These are phyloP conservation scores for Sitta europaea DNA, from an alignment of 2,113 vertebrate species.

Conservation along the genomic window DNA sequence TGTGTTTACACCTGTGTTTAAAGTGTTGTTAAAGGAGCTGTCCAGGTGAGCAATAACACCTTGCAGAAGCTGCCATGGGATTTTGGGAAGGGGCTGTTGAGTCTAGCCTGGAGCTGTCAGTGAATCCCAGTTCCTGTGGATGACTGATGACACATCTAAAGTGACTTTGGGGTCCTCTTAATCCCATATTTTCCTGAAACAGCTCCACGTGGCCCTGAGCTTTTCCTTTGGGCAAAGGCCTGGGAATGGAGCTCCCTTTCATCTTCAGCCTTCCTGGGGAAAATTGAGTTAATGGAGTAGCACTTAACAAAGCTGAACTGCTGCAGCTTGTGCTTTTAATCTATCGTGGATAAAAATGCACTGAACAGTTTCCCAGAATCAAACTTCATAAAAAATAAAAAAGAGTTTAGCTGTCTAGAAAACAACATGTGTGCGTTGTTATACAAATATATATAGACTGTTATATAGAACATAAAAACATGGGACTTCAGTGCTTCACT, in stretches of 20 bases:
- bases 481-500: neutral
- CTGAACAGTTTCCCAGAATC: neutral
- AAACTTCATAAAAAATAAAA: neutral
- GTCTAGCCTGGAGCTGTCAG: neutral
- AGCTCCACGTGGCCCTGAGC: neutral
- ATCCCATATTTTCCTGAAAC: neutral
- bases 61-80: neutral
- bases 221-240: neutral
- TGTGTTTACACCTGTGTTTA: neutral
- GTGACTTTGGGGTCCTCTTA: neutral
- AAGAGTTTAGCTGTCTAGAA: neutral
- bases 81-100: neutral
- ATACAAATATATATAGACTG: neutral
- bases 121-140: neutral
- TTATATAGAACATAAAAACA: neutral
- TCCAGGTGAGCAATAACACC: neutral
- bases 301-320: neutral
- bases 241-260: constrained; percentile 16
- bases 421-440: neutral
- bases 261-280: neutral
- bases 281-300: neutral
- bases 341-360: neutral
- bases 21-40: neutral
- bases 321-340: neutral
- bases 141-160: neutral